Evolutionary conservation across 2,888 invertebrate species (phyloP), one percentile per base, ranked within the genome.

Genomic region (Tuberolachnus salignus): DNA sequence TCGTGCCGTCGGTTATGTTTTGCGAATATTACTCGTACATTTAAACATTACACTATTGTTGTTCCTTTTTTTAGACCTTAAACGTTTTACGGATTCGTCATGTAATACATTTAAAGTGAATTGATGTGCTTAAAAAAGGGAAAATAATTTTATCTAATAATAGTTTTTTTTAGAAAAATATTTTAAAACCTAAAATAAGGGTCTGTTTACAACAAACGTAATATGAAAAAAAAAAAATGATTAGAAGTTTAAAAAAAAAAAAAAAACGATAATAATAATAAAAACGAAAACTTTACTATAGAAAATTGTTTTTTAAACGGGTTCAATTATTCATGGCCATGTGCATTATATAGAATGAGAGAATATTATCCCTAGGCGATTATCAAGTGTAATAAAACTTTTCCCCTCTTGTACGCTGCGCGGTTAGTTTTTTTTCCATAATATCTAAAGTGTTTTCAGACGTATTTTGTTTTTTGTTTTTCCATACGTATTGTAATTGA

Each of bases 351-450:
- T 11, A 59, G 19, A 71, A 42, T 57, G 21, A 46, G n/a, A 71
- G n/a, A 70, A 14, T 44, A 57, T 71, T 71, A 44, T 49, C 49
- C 26, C n/a, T 26, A 59, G 49, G 59, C 59, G 49, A 72, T 72
- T 59, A 71, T 71, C 46, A 59, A 71, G 59, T 71, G 59, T 59
- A 71, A 59, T 46, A 59, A 57, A 59, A 72, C 59, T 59, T 72
- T 59, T 23, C 14, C 23, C 26, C 14, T 59, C 46, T 34, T 72
- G 23, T 71, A 34, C n/a, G 19, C 26, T 3, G 6, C 26, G 9
- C 34, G 34, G 23, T 6, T 23, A 19, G 8, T 19, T 69, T 64
- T 46, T 26, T 55, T 57, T 26, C 2, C 11, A 46, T 57, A 26
- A 46, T 71, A 59, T 59, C 49, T 26, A 1, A 59, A 26, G 59